Evolutionary conservation across 2,888 invertebrate species (phyloP), one percentile per base, ranked within the genome.

Genomic region (Drosophila leonis): DNA sequence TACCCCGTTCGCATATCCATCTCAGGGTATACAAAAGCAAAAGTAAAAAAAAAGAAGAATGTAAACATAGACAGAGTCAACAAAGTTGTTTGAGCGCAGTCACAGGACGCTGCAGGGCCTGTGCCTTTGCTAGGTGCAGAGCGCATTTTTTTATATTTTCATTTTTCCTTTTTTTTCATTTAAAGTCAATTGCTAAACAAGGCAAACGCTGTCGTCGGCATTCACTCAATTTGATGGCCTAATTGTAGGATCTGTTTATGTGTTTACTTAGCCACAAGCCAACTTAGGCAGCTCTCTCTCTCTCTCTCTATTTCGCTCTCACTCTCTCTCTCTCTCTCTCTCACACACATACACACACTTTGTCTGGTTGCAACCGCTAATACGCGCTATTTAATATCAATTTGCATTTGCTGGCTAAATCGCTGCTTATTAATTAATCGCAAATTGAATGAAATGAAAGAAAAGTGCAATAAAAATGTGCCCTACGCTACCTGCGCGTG

Each of bases 371-470:
- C 55, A 77, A 82, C 83, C 88, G 68, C 83, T 85, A 82, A 89
- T 82, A 66, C 62, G 48, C 60, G 69, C 75, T 72, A 86, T 90
- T 86, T 90, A 90, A 90, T 86, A 86, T 90, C 90, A 90, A 90
- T 86, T 86, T 88, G 72, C 75, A 84, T 73, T 74, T 66, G 65
- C 39, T 13, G 49, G 57, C 81, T 73, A 88, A 90, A 90, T 88
- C 72, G 88, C 65, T 74, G 86, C 88, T 83, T 86, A 86, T 88
- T 85, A 83, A 88, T 90, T 87, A 83, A 87, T 65, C 41, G 39
- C 31, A 70, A 82, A 68, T 75, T 75, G 48, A 67, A 80, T 78
- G 55, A 72, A 74, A 67, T 75, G 27, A 60, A 65, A 65, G 55
- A 42, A 76, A 61, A 61, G 61, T 65, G 42, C 67, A 52, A 52